phyloP scores from a whole-genome alignment of 2,797 vertebrate genomes.

The Gymnothorax javanicus region DNA sequence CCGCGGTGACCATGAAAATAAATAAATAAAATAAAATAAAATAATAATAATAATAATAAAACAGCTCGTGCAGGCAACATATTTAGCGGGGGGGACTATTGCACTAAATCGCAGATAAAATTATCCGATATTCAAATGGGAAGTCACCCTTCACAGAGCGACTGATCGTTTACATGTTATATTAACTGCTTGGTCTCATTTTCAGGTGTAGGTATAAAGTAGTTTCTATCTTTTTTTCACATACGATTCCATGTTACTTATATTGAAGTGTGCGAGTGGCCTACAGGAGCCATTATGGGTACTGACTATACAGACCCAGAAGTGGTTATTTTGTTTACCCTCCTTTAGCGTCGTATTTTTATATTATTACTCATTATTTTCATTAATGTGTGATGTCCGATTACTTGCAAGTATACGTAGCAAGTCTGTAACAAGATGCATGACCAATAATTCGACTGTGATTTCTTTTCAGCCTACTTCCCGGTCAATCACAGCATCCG shows the following conservation, averaged over 20 bases:
- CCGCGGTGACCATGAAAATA: not conserved
- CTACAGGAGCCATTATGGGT: too few relatives aligned
- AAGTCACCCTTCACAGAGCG: conserved; percentile 31
- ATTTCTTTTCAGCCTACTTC: not conserved
- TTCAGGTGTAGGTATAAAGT: too few relatives aligned
- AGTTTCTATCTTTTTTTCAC: too few relatives aligned
- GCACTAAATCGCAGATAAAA: conserved; percentile 27
- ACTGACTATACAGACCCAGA: too few relatives aligned
- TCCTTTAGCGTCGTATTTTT: too few relatives aligned
- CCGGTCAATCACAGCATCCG: not conserved
- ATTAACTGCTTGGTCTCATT: not conserved
- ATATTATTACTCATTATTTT: not conserved
- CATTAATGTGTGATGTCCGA: not conserved
- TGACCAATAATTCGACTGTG: not conserved
- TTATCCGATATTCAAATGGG: conserved; percentile 9
- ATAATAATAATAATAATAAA: too few relatives aligned
- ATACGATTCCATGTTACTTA: too few relatives aligned
- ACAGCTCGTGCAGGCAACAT: conserved; percentile 4
- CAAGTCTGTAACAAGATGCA: not conserved
- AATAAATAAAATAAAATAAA: too few relatives aligned
- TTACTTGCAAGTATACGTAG: too few relatives aligned
- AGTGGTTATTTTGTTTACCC: too few relatives aligned
- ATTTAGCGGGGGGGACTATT: conserved; percentile 25
- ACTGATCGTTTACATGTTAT: not conserved
- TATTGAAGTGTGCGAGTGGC: too few relatives aligned